phyloP scores from a whole-genome alignment of 2,113 vertebrate genomes.

The Plotosus lineatus region DNA sequence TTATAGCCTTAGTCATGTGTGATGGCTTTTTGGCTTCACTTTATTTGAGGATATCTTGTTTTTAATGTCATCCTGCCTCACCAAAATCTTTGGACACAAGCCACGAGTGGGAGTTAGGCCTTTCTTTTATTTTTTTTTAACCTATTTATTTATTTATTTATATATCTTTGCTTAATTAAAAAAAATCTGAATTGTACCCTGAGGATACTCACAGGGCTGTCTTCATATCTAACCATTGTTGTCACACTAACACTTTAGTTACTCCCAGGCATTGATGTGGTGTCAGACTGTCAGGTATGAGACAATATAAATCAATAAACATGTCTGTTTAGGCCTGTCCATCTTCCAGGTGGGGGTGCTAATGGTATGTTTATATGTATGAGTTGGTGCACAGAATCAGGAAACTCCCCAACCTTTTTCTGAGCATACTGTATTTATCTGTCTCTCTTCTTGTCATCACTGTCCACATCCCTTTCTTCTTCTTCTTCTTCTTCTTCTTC shows the following conservation, averaged over 20 bases:
- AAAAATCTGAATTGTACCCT: background rate
- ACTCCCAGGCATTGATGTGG: background rate
- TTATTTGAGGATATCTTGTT: background rate
- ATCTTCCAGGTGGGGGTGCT: constrained; percentile 35
- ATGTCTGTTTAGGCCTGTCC: constrained; percentile 39
- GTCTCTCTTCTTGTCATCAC: background rate
- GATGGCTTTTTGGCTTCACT: background rate
- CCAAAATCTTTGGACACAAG: background rate
- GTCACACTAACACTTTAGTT: background rate
- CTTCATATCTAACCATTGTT: background rate
- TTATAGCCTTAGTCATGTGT: background rate
- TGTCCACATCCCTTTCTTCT: background rate
- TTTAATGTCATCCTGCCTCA: background rate
- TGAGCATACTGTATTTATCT: constrained; percentile 38
- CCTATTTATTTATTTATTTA: no score
- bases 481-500: background rate
- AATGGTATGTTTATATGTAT: constrained; percentile 33
- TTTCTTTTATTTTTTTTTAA: background rate
- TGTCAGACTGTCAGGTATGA: constrained; percentile 1
- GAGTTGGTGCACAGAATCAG: constrained; percentile 22
- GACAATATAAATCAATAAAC: background rate
- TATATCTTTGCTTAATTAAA: background rate
- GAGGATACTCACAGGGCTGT: background rate
- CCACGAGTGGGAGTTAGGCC: background rate
- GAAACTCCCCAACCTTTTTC: constrained; percentile 26